phyloP scores from a whole-genome alignment of 2,888 invertebrate genomes.

The Criorhina ranunculi region DNA sequence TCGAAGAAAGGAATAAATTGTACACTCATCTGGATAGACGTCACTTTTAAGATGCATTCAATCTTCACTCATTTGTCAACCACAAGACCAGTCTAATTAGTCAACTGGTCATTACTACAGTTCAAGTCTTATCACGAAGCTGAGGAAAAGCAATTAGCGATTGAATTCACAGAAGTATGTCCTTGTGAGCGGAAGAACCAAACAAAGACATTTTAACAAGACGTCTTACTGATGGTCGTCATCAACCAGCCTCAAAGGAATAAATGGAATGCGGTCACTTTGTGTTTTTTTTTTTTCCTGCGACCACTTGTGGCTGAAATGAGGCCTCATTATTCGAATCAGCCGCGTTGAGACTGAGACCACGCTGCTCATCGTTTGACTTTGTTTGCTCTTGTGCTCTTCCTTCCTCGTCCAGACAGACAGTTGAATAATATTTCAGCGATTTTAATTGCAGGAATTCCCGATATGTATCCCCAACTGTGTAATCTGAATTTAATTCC shows the following conservation, averaged over 20 bases:
- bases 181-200: conserved; percentile 1
- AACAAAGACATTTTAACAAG: conserved; percentile 52
- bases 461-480: conserved; percentile 31
- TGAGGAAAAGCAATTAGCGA: not conserved
- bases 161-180: conserved; percentile 3
- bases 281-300: not conserved
- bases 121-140: not conserved
- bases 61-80: not conserved
- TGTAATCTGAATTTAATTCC: conserved; percentile 74
- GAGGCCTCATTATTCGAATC: conserved; percentile 37
- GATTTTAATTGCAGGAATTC: conserved; percentile 72
- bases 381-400: conserved; percentile 20
- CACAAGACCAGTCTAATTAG: conserved; percentile 6
- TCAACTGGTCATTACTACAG: not conserved
- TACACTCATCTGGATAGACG: too few species aligned
- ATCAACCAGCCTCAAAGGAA: conserved; percentile 21
- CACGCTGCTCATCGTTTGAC: conserved; percentile 31
- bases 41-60: not conserved
- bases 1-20: too few species aligned
- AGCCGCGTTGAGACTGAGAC: conserved; percentile 25
- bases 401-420: too few species aligned
- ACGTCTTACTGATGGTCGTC: conserved; percentile 33
- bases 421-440: conserved; percentile 65
- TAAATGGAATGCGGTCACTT: conserved; percentile 48
- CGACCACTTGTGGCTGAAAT: conserved; percentile 24